Evolutionary conservation across 2,113 vertebrate species (phyloP), one percentile per base, ranked within the genome.

Genomic region (Pogona vitticeps): DNA sequence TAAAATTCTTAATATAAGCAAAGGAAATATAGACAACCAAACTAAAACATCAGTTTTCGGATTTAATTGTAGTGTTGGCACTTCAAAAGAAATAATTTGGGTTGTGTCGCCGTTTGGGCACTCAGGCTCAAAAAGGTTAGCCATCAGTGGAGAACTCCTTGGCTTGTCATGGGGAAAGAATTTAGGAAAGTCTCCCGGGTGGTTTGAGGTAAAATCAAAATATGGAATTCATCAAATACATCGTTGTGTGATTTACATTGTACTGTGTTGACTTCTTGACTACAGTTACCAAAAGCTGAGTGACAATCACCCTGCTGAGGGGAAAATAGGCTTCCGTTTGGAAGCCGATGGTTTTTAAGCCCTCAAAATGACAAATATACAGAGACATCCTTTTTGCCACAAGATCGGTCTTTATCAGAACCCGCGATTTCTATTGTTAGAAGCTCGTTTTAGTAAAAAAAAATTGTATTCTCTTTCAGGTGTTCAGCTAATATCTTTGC

Each of bases 401-500:
- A 83, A 3, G 52, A 89, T 91, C 23, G 73, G 65, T 40, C 88
- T 68, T 90, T 86, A 83, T 86, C 91, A 84, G 21, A 58, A 80
- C 21, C 20, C 80, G 76, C 76, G 76, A 72, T 90, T 15, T 0
- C 56, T 71, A 23, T 91, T 89, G 84, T 94, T 92, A 90, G 80
- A 83, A 86, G 86, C 91, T 86, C 14, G 78, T 38, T 59, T 58
- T 72, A 36, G 73, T 90, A 77, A 86, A 80, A 81, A 89, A 88
- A 84, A 88, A 82, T 36, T 42, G 56, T 71, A 46, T 86, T 86
- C 67, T 61, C 12, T 80, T 72, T 80, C 77, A 42, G 82, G 91
- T 86, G 84, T 88, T 56, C 38, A 20, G 70, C 92, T 90, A 90
- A 58, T 83, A 26, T 83, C 87, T 88, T 88, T 68, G 82, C 90